Conservation (phyloP, 1,140 invertebrate species). For the Kradibia gibbosae region DNA sequence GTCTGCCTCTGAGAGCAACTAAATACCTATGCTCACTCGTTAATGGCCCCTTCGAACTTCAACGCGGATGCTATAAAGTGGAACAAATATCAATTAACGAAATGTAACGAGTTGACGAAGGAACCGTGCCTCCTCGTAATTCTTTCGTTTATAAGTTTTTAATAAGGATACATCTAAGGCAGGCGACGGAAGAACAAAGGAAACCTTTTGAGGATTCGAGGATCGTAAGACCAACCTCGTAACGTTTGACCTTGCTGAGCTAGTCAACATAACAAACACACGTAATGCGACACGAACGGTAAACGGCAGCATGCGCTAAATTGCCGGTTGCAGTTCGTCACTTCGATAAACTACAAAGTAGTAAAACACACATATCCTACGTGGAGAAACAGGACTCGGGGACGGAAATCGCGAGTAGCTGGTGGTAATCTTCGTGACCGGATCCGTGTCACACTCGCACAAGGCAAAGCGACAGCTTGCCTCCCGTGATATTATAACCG, state of each 20-base stretch:
- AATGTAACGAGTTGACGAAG: no score
- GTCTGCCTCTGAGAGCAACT: no score
- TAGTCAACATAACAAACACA: background rate
- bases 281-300: background rate
- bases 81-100: no score
- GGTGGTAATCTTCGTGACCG: background rate
- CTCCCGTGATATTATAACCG: conserved; percentile 64
- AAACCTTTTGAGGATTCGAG: no score
- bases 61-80: no score
- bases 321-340: background rate
- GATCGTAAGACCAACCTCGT: background rate
- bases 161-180: no score
- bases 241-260: background rate
- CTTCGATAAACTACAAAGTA: background rate
- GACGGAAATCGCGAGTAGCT: background rate
- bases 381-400: no score
- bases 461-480: background rate
- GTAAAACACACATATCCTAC: background rate
- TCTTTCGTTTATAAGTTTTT: no score
- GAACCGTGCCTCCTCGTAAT: no score
- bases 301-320: background rate
- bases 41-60: no score
- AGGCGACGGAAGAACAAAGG: no score
- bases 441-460: background rate
- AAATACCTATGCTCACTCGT: no score